Percentiles rank a stretch among this genome's conserved stretches.
Conservation (phyloP, 1,140 invertebrate species). For the Caenorhabditis brenneri region DNA sequence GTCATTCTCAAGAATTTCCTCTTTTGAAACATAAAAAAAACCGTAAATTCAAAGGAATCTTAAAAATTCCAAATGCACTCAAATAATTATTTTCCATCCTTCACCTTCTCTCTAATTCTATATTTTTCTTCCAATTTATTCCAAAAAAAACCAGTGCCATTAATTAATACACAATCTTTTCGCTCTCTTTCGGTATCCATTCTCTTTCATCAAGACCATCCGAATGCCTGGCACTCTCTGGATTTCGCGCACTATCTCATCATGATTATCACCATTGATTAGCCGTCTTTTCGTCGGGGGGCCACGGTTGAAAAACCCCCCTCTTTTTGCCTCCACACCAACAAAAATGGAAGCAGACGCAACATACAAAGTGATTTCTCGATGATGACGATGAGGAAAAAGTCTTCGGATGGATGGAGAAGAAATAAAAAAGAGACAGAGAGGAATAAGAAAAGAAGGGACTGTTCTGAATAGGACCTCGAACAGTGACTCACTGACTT, state of each 20-base stretch:
- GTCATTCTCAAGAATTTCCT: neutral
- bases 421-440: neutral
- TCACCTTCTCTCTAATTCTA: neutral
- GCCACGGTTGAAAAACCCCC: neutral
- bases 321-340: neutral
- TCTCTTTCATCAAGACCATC: neutral
- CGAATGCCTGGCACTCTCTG: neutral
- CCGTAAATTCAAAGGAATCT: too few species aligned
- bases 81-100: neutral
- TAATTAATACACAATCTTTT: conserved; percentile 24
- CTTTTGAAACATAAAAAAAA: too few species aligned
- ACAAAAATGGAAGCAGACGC: conserved; percentile 35
- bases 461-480: conserved; percentile 35
- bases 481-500: neutral
- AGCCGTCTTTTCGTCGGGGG: neutral
- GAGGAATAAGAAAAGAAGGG: neutral
- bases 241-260: neutral
- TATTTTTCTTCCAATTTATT: neutral
- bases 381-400: conserved; percentile 30
- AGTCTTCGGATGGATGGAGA: conserved; percentile 25
- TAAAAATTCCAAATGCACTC: neutral
- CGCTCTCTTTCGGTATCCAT: conserved; percentile 27
- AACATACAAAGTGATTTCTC: conserved; percentile 33
- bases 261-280: conserved; percentile 37
- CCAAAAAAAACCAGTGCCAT: conserved; percentile 31